Base-by-base conservation (phyloP, 2,797 vertebrate species). In the Acestrorhynchus altus region DNA sequence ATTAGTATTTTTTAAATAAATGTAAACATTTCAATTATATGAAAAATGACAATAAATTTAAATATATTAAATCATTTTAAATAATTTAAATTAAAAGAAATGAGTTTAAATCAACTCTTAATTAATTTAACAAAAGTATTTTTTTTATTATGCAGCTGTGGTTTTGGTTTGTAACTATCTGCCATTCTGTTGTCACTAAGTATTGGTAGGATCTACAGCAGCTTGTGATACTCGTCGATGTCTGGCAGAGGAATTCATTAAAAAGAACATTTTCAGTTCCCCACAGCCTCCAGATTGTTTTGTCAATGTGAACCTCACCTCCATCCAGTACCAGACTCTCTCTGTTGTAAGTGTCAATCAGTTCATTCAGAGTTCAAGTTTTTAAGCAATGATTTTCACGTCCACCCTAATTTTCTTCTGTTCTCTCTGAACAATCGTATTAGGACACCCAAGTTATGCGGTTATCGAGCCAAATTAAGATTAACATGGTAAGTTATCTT, bases 391-490 rank as follows among this genome's bases (percentile, higher is more conserved):
- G 49, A 51, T 5, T 51, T 2, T 31, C 12, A 60, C 16, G 57
- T 13, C 15, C 57, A 60, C 13, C 28, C 8, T 39, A 40, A 39
- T 9, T 61, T 31, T 67, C 1, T 54, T 28, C 22, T 60, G 4
- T 35, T 64, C 0, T 59, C 22, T 4, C 51, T 46, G 52, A 18
- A 9, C 42, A 28, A n/a, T 77, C 70, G 44, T 35, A 69, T 78
- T 77, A 94, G 93, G 78, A 92, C 72, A 93, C 90, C 39, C 89
- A 90, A 81, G 46, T 66, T 0, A 89, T 91, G 44, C 81, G 20
- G 8, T 77, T 93, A 1, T 22, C 28, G 1, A 88, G 87, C 77
- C 83, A 77, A 8, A 60, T 94, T 18, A 31, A 64, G 52, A 81
- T 90, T 24, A 1, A 0, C 1, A 61, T 91, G 18, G 92, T 92